Conservation (phyloP, 2,113 vertebrate species). For the Gasterosteus aculeatus region DNA sequence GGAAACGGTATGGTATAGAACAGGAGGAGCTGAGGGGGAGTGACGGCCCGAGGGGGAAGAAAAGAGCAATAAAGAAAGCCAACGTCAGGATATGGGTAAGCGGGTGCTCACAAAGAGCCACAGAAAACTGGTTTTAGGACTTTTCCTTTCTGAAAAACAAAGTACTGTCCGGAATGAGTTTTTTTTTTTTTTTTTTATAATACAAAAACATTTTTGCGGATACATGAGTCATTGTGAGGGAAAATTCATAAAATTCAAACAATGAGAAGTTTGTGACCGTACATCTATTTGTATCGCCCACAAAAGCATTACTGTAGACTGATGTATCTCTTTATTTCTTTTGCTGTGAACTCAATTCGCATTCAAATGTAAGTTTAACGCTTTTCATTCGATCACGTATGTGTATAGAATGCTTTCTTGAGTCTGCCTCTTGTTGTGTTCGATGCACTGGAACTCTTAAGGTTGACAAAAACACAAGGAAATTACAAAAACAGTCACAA, state of each 20-base stretch:
- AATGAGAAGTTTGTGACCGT: constrained; percentile 56
- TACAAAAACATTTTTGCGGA: constrained; percentile 45
- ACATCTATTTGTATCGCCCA: constrained; percentile 58
- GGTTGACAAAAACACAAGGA: not conserved
- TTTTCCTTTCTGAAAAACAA: constrained; percentile 45
- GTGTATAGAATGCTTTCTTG: not conserved
- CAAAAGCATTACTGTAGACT: constrained; percentile 26
- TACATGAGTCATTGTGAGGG: constrained; percentile 47
- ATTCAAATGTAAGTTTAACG: not conserved
- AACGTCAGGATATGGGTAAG: constrained; percentile 41
- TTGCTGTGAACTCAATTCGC: not conserved
- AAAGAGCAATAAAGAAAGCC: constrained; percentile 45
- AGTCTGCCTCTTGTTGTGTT: not conserved
- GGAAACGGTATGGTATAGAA: constrained; percentile 53
- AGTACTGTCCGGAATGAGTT: constrained; percentile 42
- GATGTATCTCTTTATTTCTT: constrained; percentile 22
- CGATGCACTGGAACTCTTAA: not conserved
- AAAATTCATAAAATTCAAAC: constrained; percentile 38
- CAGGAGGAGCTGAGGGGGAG: constrained; percentile 42
- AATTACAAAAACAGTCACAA: not conserved
- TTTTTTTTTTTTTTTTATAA: constrained; percentile 43
- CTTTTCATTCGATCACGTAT: not conserved
- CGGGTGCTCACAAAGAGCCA: constrained; percentile 42
- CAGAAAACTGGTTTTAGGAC: constrained; percentile 38
- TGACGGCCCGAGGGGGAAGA: constrained; percentile 49